A percentile compares a stretch with the other conserved stretches of the same genome.
Conservation (phyloP, 2,113 vertebrate species). For the Phocoena sinus region DNA sequence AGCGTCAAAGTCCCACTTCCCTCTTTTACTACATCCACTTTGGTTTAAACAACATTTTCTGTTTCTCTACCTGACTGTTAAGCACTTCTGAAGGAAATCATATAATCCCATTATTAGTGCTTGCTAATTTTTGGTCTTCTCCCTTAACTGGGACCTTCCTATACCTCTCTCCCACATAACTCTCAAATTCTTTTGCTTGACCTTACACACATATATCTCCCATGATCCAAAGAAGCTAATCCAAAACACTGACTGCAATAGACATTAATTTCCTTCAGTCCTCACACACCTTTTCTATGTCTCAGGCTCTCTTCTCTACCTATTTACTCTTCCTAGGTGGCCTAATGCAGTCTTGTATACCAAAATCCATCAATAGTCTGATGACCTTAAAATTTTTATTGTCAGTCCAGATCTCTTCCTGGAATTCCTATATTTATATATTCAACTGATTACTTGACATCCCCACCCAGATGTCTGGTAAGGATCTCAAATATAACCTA, state of each 20-base stretch:
- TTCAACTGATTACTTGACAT: neutral
- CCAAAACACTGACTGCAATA: neutral
- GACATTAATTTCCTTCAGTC: neutral
- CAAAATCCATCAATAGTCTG: neutral
- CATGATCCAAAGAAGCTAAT: neutral
- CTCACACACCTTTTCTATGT: neutral
- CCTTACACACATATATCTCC: neutral
- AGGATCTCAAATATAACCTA: neutral
- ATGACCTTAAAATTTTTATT: neutral
- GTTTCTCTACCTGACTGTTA: neutral
- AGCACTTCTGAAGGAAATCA: neutral
- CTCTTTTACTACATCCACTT: neutral
- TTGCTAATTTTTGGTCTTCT: neutral
- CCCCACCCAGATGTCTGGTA: neutral
- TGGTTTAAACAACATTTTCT: neutral
- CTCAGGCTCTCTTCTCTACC: neutral
- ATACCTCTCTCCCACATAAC: neutral
- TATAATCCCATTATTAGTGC: neutral
- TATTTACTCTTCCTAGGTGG: neutral
- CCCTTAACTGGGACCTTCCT: neutral
- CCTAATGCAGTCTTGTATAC: neutral
- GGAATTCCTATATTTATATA: neutral
- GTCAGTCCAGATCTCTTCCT: neutral
- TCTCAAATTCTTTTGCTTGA: neutral
- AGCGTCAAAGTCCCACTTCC: neutral